These are phyloP conservation scores for Cyaniris semiargus DNA, from an alignment of 2,888 invertebrate genomes.

Conservation along the genomic window DNA sequence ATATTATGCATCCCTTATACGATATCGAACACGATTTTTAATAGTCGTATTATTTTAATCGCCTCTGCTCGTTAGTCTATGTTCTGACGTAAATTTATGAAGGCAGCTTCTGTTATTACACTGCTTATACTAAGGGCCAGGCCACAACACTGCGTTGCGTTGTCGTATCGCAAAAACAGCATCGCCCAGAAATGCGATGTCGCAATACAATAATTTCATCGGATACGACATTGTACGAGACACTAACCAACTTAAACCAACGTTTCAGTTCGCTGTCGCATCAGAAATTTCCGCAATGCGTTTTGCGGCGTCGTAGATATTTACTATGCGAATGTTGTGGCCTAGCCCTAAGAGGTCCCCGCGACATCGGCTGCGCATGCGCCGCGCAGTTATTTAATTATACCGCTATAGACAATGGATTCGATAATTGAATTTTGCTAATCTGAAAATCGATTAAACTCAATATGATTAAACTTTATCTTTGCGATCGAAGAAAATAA, in stretches of 20 bases:
- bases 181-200: no score
- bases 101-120: constrained; percentile 55
- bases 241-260: no score
- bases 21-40: constrained; percentile 16
- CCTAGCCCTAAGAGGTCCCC: constrained; percentile 39
- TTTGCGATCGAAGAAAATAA: background rate
- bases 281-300: no score
- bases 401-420: constrained; percentile 4
- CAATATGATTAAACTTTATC: background rate
- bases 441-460: background rate
- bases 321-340: no score
- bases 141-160: no score
- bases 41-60: constrained; percentile 37
- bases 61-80: constrained; percentile 50
- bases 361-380: constrained; percentile 43
- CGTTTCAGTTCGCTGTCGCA: no score
- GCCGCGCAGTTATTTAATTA: constrained; percentile 37
- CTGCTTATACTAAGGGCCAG: constrained; percentile 36
- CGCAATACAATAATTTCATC: no score
- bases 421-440: background rate
- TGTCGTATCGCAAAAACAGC: no score
- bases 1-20: background rate
- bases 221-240: no score
- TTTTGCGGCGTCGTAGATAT: no score
- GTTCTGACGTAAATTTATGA: constrained; percentile 53